A percentile compares a stretch with the other conserved stretches of the same genome.
Evolutionary conservation across 1,140 invertebrate species (phyloP).

Genomic region (Ptiloglossa arizonensis): DNA sequence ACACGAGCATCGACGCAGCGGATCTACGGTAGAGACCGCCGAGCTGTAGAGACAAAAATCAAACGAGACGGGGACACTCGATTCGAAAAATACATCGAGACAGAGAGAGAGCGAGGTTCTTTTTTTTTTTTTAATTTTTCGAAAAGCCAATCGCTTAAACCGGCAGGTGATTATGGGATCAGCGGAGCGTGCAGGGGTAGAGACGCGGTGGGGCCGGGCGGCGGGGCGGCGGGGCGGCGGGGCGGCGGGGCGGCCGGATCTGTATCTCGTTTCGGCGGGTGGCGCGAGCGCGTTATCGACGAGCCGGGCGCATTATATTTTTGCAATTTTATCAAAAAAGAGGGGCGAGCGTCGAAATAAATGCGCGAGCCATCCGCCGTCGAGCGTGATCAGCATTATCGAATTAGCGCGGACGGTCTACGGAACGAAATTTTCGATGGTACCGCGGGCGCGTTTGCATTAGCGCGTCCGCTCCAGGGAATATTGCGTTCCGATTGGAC

Average conservation of each 20-base stretch:
- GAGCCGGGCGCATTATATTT: conserved; percentile 51
- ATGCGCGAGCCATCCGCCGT: conserved; percentile 62
- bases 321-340: conserved; percentile 54
- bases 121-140: conserved; percentile 45
- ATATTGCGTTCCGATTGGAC: conserved; percentile 76
- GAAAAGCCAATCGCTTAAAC: conserved; percentile 44
- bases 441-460: conserved; percentile 60
- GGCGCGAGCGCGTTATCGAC: conserved; percentile 44
- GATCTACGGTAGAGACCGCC: no score
- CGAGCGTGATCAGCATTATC: conserved; percentile 78
- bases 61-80: background rate
- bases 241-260: background rate
- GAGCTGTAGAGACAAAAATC: no score
- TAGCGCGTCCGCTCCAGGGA: conserved; percentile 61
- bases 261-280: conserved; percentile 45
- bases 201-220: background rate
- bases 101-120: background rate
- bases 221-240: background rate
- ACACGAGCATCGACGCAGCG: no score
- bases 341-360: conserved; percentile 47
- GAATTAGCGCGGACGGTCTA: conserved; percentile 75
- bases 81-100: background rate
- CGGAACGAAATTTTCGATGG: conserved; percentile 75
- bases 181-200: conserved; percentile 10
- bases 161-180: conserved; percentile 43